Percentiles rank a stretch among this genome's conserved stretches.
phyloP scores from a whole-genome alignment of 2,797 vertebrate species.

The Sylvilagus floridanus region DNA sequence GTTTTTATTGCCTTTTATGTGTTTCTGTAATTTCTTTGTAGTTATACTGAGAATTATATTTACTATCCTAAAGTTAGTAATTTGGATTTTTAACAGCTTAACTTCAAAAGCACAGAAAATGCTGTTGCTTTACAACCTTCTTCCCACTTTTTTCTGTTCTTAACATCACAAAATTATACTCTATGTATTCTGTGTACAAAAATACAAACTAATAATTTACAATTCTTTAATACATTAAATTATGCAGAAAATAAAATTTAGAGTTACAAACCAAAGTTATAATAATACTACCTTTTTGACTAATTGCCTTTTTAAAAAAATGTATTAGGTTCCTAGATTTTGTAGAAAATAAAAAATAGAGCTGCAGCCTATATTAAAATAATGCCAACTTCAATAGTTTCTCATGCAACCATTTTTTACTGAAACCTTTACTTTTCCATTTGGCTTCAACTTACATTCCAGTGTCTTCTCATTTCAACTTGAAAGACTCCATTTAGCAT shows the following conservation, averaged over 20 bases:
- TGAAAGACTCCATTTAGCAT: background rate
- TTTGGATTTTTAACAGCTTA: background rate
- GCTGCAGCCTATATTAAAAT: background rate
- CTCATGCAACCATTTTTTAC: background rate
- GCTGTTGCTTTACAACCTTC: background rate
- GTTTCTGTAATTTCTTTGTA: background rate
- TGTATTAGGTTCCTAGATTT: too few relatives aligned
- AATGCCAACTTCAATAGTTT: background rate
- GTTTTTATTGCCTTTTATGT: background rate
- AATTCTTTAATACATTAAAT: background rate
- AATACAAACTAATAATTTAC: background rate
- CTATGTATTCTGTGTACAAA: background rate
- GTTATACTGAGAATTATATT: background rate
- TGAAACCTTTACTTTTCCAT: background rate
- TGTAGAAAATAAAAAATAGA: too few relatives aligned
- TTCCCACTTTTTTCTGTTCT: background rate
- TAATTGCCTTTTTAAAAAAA: too few relatives aligned
- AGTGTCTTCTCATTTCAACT: too few relatives aligned
- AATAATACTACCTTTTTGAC: background rate
- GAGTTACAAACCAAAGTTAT: background rate
- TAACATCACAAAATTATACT: background rate
- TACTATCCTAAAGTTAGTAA: background rate
- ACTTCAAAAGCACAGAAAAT: background rate
- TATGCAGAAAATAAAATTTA: background rate
- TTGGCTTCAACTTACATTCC: background rate